A percentile compares a stretch with the other conserved stretches of the same genome.
Conservation (phyloP, 2,113 vertebrate genomes). For the Lamprologus sp. region DNA sequence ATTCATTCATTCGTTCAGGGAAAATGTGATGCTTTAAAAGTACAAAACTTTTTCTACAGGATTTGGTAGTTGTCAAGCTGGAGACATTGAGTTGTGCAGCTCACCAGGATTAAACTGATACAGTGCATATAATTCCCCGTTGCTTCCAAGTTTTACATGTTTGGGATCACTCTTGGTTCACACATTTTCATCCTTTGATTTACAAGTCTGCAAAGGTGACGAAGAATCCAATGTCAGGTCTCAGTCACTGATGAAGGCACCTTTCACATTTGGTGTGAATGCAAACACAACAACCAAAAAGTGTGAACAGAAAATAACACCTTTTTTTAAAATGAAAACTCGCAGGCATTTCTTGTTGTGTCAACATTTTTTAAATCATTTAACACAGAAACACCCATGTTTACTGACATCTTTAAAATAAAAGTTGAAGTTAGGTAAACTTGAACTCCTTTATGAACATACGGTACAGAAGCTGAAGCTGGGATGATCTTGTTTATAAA, state of each 20-base stretch:
- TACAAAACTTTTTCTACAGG: neutral
- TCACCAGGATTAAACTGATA: neutral
- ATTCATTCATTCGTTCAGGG: neutral
- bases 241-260: neutral
- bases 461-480: neutral
- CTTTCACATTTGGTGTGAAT: neutral
- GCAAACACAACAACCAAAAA: neutral
- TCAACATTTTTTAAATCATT: neutral
- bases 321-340: neutral
- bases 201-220: neutral
- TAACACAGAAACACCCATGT: neutral
- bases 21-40: neutral
- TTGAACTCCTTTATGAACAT: neutral
- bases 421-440: neutral
- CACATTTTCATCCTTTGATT: neutral
- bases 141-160: neutral
- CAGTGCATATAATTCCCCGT: neutral
- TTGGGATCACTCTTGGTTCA: neutral
- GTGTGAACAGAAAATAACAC: neutral
- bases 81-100: neutral
- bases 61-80: neutral
- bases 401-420: neutral
- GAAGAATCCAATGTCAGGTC: neutral
- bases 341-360: neutral
- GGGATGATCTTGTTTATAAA: neutral